Percentiles rank a stretch among this genome's conserved stretches.
These are phyloP conservation scores for Lophotis ruficrista DNA, from an alignment of 2,113 vertebrate genomes.

Conservation along the genomic window DNA sequence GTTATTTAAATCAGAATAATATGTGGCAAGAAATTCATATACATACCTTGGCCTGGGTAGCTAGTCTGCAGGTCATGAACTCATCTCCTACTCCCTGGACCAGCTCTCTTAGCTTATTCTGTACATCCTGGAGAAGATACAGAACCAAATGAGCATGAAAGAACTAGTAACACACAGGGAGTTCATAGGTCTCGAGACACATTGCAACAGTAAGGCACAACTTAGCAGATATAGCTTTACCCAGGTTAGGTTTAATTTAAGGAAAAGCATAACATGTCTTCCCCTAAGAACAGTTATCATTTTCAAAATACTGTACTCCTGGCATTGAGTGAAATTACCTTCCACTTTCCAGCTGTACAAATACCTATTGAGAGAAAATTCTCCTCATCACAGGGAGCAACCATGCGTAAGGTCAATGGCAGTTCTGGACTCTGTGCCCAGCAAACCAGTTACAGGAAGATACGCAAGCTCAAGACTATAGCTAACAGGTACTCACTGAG, in stretches of 20 bases:
- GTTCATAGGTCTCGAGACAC: not conserved
- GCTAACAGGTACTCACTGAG: constrained; percentile 79
- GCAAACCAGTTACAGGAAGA: not conserved
- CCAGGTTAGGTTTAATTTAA: not conserved
- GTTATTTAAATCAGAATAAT: not conserved
- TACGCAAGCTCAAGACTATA: not conserved
- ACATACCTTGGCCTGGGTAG: constrained; percentile 92
- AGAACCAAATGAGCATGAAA: not conserved
- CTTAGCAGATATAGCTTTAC: not conserved
- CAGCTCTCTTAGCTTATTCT: constrained; percentile 88
- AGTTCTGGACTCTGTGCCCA: not conserved
- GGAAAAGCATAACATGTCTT: not conserved
- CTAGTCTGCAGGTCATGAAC: constrained; percentile 88
- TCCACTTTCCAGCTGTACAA: not conserved
- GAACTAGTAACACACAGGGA: not conserved
- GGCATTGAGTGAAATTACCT: not conserved
- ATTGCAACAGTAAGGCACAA: not conserved
- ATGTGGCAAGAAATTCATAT: not conserved
- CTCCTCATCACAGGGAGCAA: not conserved
- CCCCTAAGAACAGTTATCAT: not conserved
- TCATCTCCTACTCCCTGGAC: constrained; percentile 91
- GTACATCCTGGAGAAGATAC: constrained; percentile 85
- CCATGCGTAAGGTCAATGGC: not conserved
- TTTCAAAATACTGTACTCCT: not conserved
- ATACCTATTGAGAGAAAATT: not conserved